phyloP scores from a whole-genome alignment of 2,113 vertebrate species.

The Falcunculus frontatus region DNA sequence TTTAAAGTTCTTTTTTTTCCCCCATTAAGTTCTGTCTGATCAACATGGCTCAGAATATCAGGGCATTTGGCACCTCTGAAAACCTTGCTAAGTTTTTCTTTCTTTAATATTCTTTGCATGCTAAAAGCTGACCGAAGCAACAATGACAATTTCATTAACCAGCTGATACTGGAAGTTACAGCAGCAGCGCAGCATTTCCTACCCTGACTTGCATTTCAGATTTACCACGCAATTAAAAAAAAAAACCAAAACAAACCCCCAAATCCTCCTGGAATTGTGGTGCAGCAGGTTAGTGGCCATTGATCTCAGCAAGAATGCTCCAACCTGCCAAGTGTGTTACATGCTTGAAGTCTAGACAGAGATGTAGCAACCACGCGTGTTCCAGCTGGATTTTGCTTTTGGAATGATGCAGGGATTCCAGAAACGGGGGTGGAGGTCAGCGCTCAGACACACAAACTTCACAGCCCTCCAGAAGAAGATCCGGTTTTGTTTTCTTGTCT shows the following conservation, averaged over 20 bases:
- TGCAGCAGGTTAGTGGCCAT: background rate
- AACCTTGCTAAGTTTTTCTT: background rate
- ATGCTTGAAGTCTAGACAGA: background rate
- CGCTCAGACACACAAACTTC: background rate
- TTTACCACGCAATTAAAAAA: background rate
- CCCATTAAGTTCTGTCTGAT: background rate
- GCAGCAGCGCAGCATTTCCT: background rate
- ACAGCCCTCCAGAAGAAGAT: background rate
- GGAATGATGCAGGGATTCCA: background rate
- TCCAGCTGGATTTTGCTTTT: background rate
- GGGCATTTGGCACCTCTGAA: background rate
- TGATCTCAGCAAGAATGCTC: background rate
- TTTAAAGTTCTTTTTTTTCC: background rate
- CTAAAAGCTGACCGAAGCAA: background rate
- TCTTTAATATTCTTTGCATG: background rate
- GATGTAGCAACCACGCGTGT: background rate
- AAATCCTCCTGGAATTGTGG: background rate
- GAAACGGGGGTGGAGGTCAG: background rate
- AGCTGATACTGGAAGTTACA: background rate
- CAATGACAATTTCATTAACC: background rate
- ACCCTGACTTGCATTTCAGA: background rate
- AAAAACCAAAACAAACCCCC: background rate
- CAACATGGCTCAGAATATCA: background rate
- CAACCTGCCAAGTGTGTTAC: conserved; percentile 22
- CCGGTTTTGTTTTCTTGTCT: background rate